These are phyloP conservation scores for Biston stratarius DNA, from an alignment of 2,888 invertebrate genomes.

Conservation along the genomic window DNA sequence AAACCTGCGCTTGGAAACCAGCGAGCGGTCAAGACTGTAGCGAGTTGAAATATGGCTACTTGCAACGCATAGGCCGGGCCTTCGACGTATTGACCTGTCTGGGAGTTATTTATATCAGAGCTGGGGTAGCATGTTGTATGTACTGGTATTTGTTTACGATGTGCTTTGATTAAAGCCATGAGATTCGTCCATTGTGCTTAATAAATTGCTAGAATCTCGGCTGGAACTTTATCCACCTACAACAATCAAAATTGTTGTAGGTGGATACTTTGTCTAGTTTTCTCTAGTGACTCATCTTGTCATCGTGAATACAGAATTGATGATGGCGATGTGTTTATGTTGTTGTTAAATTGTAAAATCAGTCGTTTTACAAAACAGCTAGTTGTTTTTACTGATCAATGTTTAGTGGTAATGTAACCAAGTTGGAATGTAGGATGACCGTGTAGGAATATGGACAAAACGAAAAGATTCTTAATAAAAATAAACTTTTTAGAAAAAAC, in stretches of 20 bases:
- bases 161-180: constrained; percentile 2
- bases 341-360: too few relatives aligned
- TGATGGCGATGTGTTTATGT: too few relatives aligned
- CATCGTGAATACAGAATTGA: not conserved
- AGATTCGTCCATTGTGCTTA: not conserved
- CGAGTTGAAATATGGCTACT: constrained; percentile 65
- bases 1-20: constrained; percentile 54
- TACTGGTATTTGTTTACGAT: constrained; percentile 13
- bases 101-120: constrained; percentile 31
- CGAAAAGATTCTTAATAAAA: too few relatives aligned
- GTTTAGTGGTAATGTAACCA: too few relatives aligned
- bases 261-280: not conserved
- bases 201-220: not conserved
- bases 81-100: constrained; percentile 38
- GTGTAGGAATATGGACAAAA: too few relatives aligned
- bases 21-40: constrained; percentile 60
- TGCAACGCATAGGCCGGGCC: constrained; percentile 46
- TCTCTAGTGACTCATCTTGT: not conserved
- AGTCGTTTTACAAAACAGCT: too few relatives aligned
- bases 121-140: constrained; percentile 11
- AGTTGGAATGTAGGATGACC: too few relatives aligned
- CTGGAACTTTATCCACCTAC: not conserved
- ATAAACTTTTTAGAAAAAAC: too few relatives aligned
- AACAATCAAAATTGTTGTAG: not conserved
- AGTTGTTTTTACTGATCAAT: too few relatives aligned